Evolutionary conservation across 2,797 vertebrate species (phyloP).

Genomic region (Catharus ustulatus): DNA sequence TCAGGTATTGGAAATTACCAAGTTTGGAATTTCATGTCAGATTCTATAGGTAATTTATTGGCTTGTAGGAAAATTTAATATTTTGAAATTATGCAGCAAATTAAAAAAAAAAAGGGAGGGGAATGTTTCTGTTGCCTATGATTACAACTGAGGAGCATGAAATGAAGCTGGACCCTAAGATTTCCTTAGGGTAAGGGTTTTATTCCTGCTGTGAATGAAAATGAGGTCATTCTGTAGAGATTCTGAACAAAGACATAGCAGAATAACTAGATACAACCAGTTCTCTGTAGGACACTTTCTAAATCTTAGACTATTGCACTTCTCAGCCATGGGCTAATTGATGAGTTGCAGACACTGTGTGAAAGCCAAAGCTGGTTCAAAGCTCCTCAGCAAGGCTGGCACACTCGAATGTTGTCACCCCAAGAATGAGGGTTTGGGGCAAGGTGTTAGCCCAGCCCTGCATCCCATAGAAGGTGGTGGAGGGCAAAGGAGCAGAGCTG

Average conservation of each 20-base stretch:
- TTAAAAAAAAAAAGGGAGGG: fast-evolving
- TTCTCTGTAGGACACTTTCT: background rate
- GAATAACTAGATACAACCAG: background rate
- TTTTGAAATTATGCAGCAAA: background rate
- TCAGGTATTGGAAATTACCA: background rate
- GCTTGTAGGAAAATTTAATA: background rate
- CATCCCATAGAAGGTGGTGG: background rate
- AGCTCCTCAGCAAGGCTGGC: background rate
- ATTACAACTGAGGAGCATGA: background rate
- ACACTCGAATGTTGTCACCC: background rate
- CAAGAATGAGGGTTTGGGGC: background rate
- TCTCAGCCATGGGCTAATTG: background rate
- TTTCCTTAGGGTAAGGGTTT: background rate
- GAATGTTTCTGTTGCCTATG: background rate
- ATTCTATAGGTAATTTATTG: background rate
- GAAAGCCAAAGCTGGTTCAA: background rate
- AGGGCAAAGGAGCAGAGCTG: background rate
- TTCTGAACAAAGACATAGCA: background rate
- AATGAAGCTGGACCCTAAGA: background rate
- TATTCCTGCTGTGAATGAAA: background rate
- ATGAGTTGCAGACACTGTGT: background rate
- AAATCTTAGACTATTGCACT: background rate
- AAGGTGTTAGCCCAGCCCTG: background rate
- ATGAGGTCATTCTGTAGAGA: background rate
- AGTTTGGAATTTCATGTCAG: background rate